Base-by-base conservation (phyloP, 2,888 invertebrate species). In the Eudasyphora cyanicolor region DNA sequence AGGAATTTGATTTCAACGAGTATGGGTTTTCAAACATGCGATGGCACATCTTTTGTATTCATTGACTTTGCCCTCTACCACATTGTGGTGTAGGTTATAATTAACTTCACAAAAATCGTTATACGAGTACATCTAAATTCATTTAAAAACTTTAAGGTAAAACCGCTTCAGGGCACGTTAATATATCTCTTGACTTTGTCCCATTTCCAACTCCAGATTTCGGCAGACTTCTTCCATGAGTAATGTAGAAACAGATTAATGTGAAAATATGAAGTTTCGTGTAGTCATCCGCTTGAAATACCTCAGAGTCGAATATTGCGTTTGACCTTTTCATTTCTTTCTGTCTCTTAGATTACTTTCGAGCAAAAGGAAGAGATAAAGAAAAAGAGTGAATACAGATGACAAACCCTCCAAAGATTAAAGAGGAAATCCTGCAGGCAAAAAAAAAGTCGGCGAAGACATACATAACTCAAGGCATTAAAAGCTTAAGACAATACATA, bases 381-480 rank as follows among this genome's bases (percentile, higher is more conserved):
- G 27, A 51, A 32, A 79, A 74, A 75, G 29, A 38, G 42, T 21
- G 19, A n/a, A 6, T 0, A 8, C 1, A 10, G 19, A 38, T n/a
- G 67, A 42, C n/a, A n/a, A n/a, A n/a, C n/a, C n/a, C n/a, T n/a
- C n/a, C n/a, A n/a, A n/a, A n/a, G n/a, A n/a, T n/a, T n/a, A 51
- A 64, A 71, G 38, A 29, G 35, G 54, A 64, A 42, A 67, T 29
- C 32, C 45, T 38, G 12, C 57, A 45, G 2, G 29, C n/a, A 69
- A 24, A 21, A 69, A 57, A 42, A 77, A 75, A 75, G 75, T 69
- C 49, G 71, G 67, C 76, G 29, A n/a, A 76, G 78, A 79, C 71
- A 82, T 67, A 79, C 71, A 82, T 67, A 76, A 57, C 76, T 77
- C 21, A 7, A 17, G 76, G 79, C 82, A 76, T 75, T 57, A 76